Evolutionary conservation across 2,113 vertebrate species (phyloP).

Genomic region (Prochilodus magdalenae): DNA sequence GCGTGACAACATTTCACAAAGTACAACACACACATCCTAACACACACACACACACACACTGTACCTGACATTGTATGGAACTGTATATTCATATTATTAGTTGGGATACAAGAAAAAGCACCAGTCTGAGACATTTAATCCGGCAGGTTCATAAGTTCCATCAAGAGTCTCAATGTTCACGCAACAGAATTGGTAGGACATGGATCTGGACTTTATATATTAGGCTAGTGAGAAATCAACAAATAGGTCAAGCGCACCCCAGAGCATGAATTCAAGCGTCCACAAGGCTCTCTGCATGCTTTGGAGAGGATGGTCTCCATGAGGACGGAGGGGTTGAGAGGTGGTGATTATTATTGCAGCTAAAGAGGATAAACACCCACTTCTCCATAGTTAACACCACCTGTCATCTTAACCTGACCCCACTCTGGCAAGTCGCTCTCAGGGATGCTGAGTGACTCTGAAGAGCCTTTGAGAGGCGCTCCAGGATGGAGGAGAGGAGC

Average conservation of each 20-base stretch:
- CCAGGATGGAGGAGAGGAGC: constrained; percentile 30
- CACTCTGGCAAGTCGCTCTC: constrained; percentile 57
- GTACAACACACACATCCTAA: no score
- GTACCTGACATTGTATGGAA: no score
- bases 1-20: no score
- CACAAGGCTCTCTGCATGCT: constrained; percentile 54
- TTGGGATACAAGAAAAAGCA: no score
- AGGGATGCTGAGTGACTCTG: constrained; percentile 37
- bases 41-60: no score
- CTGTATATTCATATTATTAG: no score
- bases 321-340: constrained; percentile 56
- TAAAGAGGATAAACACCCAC: constrained; percentile 68
- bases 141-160: not conserved
- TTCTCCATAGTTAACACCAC: constrained; percentile 64
- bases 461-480: constrained; percentile 48
- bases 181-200: no score
- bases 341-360: constrained; percentile 70
- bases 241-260: not conserved
- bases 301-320: constrained; percentile 54
- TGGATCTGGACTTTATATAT: not conserved
- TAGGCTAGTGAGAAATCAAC: not conserved
- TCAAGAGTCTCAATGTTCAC: not conserved
- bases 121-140: no score
- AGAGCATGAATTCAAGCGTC: not conserved
- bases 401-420: constrained; percentile 66